phyloP scores from a whole-genome alignment of 2,888 invertebrate species.

The Lasioglossum pauxillum region DNA sequence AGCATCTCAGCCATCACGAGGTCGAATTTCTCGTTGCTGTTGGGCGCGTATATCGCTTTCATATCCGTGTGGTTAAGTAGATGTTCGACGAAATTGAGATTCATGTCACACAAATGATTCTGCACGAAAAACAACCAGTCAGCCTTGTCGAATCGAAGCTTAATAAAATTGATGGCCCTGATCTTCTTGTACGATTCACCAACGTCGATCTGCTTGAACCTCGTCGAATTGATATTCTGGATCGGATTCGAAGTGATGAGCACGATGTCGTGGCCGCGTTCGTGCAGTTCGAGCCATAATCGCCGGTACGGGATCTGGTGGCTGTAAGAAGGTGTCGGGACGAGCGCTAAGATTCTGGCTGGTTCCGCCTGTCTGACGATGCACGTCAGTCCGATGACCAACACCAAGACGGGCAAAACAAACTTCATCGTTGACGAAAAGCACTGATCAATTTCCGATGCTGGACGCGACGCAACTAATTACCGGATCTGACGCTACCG shows the following conservation, averaged over 20 bases:
- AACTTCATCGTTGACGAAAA: constrained; percentile 17
- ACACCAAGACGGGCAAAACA: not conserved
- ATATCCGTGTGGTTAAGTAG: constrained; percentile 69
- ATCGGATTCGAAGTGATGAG: constrained; percentile 85
- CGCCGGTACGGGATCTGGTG: constrained; percentile 85
- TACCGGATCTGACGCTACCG: rapidly evolving
- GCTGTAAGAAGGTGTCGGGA: constrained; percentile 84
- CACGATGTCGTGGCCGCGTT: constrained; percentile 85
- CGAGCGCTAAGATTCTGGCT: constrained; percentile 84
- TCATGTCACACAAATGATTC: rapidly evolving
- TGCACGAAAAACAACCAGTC: constrained; percentile 9
- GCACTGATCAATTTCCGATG: not conserved
- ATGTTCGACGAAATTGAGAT: not conserved
- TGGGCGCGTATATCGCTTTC: constrained; percentile 54
- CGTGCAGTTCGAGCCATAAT: constrained; percentile 83
- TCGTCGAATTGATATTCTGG: constrained; percentile 79
- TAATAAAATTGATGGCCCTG: not conserved
- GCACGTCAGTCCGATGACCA: not conserved
- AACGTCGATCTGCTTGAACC: constrained; percentile 83
- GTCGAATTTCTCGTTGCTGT: constrained; percentile 85
- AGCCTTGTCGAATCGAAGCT: rapidly evolving
- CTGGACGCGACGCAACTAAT: not conserved
- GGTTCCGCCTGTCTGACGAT: not conserved
- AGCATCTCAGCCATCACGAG: constrained; percentile 86
- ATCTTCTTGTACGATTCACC: constrained; percentile 52